Base-by-base conservation (phyloP, 92 coral and sea anemone genomes). In the Pocillopora meandrina region DNA sequence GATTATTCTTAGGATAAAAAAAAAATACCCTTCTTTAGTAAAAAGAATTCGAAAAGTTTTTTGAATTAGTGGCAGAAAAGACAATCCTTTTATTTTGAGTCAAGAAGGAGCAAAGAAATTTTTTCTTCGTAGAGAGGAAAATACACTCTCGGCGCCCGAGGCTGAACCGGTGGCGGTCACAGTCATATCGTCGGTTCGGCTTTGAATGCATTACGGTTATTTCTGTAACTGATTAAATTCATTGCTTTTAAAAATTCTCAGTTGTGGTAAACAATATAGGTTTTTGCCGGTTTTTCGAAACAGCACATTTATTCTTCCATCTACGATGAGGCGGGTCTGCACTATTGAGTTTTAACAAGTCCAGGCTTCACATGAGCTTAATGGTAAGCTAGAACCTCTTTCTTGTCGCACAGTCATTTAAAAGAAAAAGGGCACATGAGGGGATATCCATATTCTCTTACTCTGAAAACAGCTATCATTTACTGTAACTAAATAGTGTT, bases 101-200 rank as follows among this genome's bases (percentile, higher is more conserved):
- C 52, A 42, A 42, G 52, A 3, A 42, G 52, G 52, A 42, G 52
- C 52, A 42, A 42, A 1, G 52, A 42, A 42, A 42, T 42, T 42
- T 42, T 42, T 35, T 70, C 16, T 16, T 14, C 47, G 0, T 14
- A 68, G 42, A 33, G 21, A 34, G 33, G 33, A 70, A 70, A 7
- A 11, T 33, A 15, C 42, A 70, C 18, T 16, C 35, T 34, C 35
- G 56, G 11, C 20, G 74, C 74, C 56, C 1, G 74, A 21, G 74
- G 56, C 11, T 70, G 35, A n/a, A 70, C 74, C 74, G 74, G 74
- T 55, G 33, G 74, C 74, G 74, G 74, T 61, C 71, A n/a, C 52
- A 70, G 61, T 81, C 85, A 71, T 19, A 71, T 52, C 18, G 35
- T 81, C 85, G 85, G 85, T 69, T 81, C 52, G 52, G 1, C 85